Percentiles rank a stretch among this genome's conserved stretches.
Conservation (phyloP, 2,113 vertebrate genomes). For the Butastur rufipennis region DNA sequence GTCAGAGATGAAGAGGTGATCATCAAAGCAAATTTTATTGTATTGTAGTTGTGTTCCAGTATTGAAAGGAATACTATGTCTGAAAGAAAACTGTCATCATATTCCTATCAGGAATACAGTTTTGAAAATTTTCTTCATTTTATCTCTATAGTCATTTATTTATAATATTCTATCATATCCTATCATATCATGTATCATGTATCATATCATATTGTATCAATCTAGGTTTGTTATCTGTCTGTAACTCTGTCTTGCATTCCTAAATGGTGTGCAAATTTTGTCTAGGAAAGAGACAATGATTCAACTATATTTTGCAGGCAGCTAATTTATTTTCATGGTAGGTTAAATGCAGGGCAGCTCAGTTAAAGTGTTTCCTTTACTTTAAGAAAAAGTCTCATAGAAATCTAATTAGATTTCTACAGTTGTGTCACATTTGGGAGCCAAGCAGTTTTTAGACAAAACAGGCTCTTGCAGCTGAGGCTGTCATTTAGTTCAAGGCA, state of each 20-base stretch:
- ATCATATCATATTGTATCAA: too few relatives aligned
- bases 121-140: not conserved
- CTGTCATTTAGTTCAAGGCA: not conserved
- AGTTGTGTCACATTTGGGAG: constrained; percentile 27
- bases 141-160: not conserved
- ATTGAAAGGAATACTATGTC: not conserved
- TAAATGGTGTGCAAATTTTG: not conserved
- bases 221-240: not conserved
- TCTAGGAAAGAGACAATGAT: not conserved
- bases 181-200: too few relatives aligned
- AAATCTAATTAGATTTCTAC: constrained; percentile 39
- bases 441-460: constrained; percentile 27
- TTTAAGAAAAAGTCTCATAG: constrained; percentile 14
- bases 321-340: constrained; percentile 42
- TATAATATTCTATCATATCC: not conserved
- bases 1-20: not conserved
- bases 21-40: not conserved
- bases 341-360: constrained; percentile 8
- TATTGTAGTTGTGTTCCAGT: not conserved
- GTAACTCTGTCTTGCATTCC: not conserved
- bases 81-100: not conserved
- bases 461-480: constrained; percentile 18
- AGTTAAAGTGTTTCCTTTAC: not conserved
- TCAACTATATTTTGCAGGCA: constrained; percentile 8
- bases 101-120: not conserved